These are phyloP conservation scores for Carpatolechia fugitivella DNA, from an alignment of 2,888 invertebrate genomes.

Conservation along the genomic window DNA sequence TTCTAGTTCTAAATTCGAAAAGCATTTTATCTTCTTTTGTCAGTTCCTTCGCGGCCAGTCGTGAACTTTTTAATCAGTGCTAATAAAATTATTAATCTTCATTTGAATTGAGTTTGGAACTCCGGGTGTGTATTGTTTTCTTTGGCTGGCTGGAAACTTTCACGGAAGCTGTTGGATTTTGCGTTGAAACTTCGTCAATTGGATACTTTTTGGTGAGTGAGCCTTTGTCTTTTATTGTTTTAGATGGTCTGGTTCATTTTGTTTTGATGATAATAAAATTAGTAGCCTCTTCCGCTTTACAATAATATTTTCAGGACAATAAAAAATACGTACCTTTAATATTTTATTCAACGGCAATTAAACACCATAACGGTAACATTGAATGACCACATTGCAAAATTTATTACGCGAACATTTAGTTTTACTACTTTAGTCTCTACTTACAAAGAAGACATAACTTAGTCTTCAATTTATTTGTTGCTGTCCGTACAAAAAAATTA, in stretches of 20 bases:
- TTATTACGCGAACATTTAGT: too few relatives aligned
- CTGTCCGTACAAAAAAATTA: too few relatives aligned
- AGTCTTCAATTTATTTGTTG: too few relatives aligned
- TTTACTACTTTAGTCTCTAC: too few relatives aligned
- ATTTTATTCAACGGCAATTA: too few relatives aligned
- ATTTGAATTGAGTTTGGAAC: constrained; percentile 5
- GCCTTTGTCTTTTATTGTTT: background rate
- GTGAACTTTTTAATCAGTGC: constrained; percentile 11
- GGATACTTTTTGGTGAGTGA: constrained; percentile 1
- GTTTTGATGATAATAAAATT: background rate
- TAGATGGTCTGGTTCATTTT: background rate
- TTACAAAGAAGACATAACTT: too few relatives aligned
- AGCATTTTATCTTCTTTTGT: background rate
- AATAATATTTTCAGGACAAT: too few relatives aligned
- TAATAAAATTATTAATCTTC: background rate
- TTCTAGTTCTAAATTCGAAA: constrained; percentile 6
- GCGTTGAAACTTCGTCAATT: background rate
- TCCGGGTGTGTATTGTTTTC: constrained; percentile 11
- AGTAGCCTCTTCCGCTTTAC: too few relatives aligned
- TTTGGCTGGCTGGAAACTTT: constrained; percentile 12
- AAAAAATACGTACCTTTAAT: too few relatives aligned
- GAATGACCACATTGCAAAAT: too few relatives aligned
- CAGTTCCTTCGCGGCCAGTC: background rate
- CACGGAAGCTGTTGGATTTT: background rate
- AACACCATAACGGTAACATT: too few relatives aligned